phyloP scores from a whole-genome alignment of 1,140 invertebrate species.

The Doryteuthis pealeii region DNA sequence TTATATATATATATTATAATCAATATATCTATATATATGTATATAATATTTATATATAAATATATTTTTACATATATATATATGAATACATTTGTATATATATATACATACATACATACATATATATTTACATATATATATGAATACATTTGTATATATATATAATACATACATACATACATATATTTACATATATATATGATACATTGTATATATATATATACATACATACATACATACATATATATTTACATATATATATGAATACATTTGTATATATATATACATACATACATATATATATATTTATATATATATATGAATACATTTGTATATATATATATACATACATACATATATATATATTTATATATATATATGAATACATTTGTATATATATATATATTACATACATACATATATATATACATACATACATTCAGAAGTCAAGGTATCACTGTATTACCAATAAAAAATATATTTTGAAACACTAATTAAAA shows the following conservation, averaged over 20 bases:
- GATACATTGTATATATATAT: too few relatives aligned
- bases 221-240: not conserved
- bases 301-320: not conserved
- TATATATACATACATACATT: too few relatives aligned
- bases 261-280: not conserved
- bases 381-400: too few relatives aligned
- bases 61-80: not conserved
- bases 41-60: not conserved
- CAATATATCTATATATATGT: not conserved
- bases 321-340: not conserved
- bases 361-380: constrained; percentile 1
- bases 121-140: too few relatives aligned
- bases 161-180: too few relatives aligned
- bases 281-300: not conserved
- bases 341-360: not conserved
- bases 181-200: too few relatives aligned
- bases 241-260: too few relatives aligned
- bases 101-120: not conserved
- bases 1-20: not conserved
- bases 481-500: not conserved
- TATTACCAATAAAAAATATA: not conserved
- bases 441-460: too few relatives aligned
- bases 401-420: too few relatives aligned
- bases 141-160: not conserved
- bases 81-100: not conserved